A percentile compares a stretch with the other conserved stretches of the same genome.
Evolutionary conservation across 2,888 invertebrate genomes (phyloP).

Genomic region (Amblyteles armatorius): DNA sequence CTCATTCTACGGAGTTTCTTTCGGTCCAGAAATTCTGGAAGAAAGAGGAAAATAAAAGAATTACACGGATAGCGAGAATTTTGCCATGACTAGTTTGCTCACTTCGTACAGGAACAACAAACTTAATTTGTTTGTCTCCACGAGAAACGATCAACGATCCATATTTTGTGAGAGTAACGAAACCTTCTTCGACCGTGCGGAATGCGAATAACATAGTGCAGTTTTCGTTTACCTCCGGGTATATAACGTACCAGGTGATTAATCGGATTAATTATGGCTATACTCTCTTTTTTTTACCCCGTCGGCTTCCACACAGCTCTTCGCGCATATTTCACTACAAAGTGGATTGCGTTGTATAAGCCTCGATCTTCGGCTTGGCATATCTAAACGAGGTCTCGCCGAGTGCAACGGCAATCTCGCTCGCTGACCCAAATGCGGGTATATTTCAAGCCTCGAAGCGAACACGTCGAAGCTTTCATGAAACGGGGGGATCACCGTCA

Average conservation of each 20-base stretch:
- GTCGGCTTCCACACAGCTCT: background rate
- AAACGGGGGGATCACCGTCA: conserved; percentile 7
- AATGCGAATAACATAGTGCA: background rate
- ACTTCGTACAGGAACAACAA: no score
- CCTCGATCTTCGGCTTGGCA: conserved; percentile 33
- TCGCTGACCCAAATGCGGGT: conserved; percentile 31
- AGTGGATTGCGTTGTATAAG: conserved; percentile 48
- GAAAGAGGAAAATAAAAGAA: background rate
- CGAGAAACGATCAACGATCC: no score
- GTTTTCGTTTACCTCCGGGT: background rate
- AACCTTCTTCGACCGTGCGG: no score
- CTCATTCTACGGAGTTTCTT: no score
- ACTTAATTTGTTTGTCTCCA: no score
- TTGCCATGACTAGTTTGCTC: no score
- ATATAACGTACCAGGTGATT: background rate
- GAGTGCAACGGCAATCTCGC: conserved; percentile 41
- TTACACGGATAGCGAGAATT: background rate
- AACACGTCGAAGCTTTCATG: background rate
- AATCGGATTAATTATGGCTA: conserved; percentile 48
- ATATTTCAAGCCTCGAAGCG: conserved; percentile 49
- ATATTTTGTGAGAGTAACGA: no score
- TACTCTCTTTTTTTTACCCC: conserved; percentile 3
- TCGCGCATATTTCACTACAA: conserved; percentile 51
- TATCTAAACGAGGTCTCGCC: conserved; percentile 54
- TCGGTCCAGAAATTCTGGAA: background rate